These are phyloP conservation scores for Exaiptasia diaphana DNA, from an alignment of 64 coral and sea anemone species.

Conservation along the genomic window DNA sequence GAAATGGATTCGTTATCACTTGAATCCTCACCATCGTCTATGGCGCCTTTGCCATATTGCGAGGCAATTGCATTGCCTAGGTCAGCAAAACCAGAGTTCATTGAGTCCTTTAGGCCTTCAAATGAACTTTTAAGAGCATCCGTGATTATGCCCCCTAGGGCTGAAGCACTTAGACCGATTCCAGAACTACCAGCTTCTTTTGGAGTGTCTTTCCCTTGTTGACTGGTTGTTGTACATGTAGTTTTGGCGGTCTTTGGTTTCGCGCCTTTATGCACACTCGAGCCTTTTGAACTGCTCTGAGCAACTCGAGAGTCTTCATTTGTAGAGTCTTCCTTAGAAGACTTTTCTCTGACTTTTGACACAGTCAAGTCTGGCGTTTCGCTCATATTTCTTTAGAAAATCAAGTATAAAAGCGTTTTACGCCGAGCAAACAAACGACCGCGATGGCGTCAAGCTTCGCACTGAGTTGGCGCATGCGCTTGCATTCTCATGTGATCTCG, in stretches of 20 bases:
- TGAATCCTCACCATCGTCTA: neutral
- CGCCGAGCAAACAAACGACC: neutral
- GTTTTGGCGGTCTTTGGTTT: neutral
- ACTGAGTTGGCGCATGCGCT: constrained; percentile 51
- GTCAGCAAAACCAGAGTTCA: neutral
- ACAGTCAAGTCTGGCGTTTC: no score
- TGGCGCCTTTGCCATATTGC: neutral
- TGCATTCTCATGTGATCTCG: constrained; percentile 36
- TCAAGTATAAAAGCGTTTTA: no score
- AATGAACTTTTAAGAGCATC: constrained; percentile 20
- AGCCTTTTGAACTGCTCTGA: neutral
- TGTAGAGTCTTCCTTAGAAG: neutral
- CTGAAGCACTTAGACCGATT: neutral
- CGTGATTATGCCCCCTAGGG: neutral
- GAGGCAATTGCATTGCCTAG: neutral
- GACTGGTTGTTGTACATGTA: neutral
- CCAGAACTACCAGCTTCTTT: neutral
- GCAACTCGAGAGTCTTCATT: no score
- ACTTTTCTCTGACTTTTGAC: neutral
- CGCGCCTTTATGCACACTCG: no score
- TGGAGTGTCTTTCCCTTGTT: neutral
- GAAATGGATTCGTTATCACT: neutral
- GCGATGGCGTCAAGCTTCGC: constrained; percentile 17
- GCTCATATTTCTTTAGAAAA: no score
- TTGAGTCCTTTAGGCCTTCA: constrained; percentile 26